Conservation (phyloP, 2,797 vertebrate genomes). For the Jordanella pulchra region DNA sequence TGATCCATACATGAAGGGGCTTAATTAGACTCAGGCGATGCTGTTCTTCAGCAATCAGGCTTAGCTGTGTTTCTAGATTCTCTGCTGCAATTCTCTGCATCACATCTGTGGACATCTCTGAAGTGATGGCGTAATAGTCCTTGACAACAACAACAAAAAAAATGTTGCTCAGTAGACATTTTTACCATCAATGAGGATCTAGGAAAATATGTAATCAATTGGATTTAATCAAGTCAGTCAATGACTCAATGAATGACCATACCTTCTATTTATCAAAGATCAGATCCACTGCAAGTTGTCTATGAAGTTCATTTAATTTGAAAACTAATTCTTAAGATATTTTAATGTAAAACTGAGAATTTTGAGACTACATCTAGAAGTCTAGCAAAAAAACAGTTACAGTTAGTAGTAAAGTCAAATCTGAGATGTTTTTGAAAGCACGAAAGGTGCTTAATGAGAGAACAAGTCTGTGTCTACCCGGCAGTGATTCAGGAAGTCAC, state of each 20-base stretch:
- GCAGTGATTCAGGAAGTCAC: conserved; percentile 88
- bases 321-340: background rate
- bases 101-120: conserved; percentile 76
- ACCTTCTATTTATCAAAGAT: background rate
- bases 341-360: background rate
- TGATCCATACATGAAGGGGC: conserved; percentile 89
- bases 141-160: conserved; percentile 46
- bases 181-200: too few relatives aligned
- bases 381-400: too few relatives aligned
- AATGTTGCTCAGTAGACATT: background rate
- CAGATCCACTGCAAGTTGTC: background rate
- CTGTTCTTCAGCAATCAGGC: conserved; percentile 71
- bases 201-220: too few relatives aligned
- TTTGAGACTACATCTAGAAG: too few relatives aligned
- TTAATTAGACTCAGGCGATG: conserved; percentile 55
- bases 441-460: background rate
- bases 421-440: background rate
- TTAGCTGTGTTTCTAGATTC: conserved; percentile 77
- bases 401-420: background rate
- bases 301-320: background rate
- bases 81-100: conserved; percentile 85
- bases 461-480: conserved; percentile 76
- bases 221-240: background rate
- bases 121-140: conserved; percentile 86
- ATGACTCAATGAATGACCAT: background rate